Percentiles rank a stretch among this genome's conserved stretches.
Evolutionary conservation across 2,797 vertebrate species (phyloP).

Genomic region (Champsocephalus esox): DNA sequence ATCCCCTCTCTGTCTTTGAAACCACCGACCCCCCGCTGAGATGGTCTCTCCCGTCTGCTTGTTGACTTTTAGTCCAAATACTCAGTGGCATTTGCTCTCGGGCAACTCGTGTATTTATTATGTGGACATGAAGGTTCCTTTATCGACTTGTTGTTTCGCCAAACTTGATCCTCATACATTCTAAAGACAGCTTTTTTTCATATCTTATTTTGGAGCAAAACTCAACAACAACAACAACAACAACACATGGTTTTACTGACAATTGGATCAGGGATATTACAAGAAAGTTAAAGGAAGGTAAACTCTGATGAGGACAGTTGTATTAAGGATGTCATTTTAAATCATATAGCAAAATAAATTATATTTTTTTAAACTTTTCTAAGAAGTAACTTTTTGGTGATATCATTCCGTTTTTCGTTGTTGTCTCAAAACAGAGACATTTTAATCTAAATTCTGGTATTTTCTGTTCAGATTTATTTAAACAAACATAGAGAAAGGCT

Average conservation of each 20-base stretch:
- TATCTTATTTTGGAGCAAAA: neutral
- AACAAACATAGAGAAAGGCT: conserved; percentile 5
- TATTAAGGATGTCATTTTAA: neutral
- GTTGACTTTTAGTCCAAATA: conserved; percentile 29
- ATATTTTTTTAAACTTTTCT: neutral
- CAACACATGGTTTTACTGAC: neutral
- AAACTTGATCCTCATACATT: too few relatives aligned
- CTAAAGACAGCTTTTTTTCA: too few relatives aligned
- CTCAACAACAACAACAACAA: neutral
- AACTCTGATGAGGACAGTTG: neutral
- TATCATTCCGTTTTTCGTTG: neutral
- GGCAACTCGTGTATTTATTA: neutral
- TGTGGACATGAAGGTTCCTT: conserved; percentile 1
- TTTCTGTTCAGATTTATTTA: neutral
- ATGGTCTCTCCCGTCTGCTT: conserved; percentile 16
- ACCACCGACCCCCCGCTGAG: conserved; percentile 26
- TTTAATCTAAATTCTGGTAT: conserved; percentile 11
- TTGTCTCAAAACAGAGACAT: neutral
- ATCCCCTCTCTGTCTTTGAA: conserved; percentile 51
- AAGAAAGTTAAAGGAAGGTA: neutral
- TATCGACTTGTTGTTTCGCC: too few relatives aligned
- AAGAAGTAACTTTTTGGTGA: neutral
- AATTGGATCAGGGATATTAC: neutral
- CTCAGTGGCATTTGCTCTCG: conserved; percentile 24
- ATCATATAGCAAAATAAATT: too few relatives aligned